Conservation (phyloP, 2,797 vertebrate species). For the Anguilla anguilla region DNA sequence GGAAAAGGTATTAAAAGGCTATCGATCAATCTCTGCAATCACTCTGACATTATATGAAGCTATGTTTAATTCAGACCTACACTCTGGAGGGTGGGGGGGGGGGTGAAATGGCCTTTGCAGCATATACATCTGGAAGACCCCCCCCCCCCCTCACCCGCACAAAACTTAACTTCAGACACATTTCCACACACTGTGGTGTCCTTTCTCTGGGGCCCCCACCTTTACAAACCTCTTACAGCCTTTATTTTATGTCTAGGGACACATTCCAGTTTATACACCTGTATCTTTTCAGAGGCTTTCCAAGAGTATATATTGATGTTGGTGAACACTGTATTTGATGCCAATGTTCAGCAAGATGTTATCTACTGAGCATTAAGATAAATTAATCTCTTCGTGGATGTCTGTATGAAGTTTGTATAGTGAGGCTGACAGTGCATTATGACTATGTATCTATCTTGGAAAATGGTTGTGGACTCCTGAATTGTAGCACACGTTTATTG, state of each 20-base stretch:
- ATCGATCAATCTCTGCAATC: conserved; percentile 64
- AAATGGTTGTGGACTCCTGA: background rate
- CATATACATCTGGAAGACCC: background rate
- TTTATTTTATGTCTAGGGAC: background rate
- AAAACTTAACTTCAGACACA: background rate
- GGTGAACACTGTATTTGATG: background rate
- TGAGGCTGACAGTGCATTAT: background rate
- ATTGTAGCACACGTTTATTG: background rate
- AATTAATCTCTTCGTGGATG: background rate
- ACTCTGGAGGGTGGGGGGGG: conserved; percentile 38
- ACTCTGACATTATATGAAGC: conserved; percentile 65
- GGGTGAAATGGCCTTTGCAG: conserved; percentile 12
- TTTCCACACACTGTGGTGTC: background rate
- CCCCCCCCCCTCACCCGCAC: background rate
- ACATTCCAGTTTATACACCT: background rate
- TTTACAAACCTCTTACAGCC: conserved; percentile 6
- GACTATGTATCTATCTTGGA: background rate
- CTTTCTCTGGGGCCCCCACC: background rate
- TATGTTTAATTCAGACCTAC: conserved; percentile 68
- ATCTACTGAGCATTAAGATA: background rate
- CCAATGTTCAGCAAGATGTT: background rate
- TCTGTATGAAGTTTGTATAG: background rate
- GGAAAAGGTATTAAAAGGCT: conserved; percentile 66
- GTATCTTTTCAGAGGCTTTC: background rate
- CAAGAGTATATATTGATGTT: background rate